Evolutionary conservation across 2,888 invertebrate genomes (phyloP), one percentile per base, ranked within the genome.

Genomic region (Dolichopus griseipennis): DNA sequence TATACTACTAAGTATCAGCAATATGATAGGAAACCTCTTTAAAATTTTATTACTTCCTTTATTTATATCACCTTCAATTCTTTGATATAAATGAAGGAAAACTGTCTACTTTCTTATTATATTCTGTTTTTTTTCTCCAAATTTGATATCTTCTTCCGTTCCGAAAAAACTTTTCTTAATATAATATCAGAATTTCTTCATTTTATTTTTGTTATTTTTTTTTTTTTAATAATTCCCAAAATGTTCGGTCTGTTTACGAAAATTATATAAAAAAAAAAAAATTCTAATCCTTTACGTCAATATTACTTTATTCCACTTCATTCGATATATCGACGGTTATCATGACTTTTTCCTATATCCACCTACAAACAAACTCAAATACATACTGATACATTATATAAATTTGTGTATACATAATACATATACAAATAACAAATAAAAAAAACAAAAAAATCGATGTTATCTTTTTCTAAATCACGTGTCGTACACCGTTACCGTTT

Each of bases 31-130:
- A 52, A 52, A 52, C 52, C 52, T 5, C 52, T 52, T 52, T 52
- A 52, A 52, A 52, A 52, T 52, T 52, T 52, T 52, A 52, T 52
- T 52, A 52, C 52, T 52, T 52, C 52, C 52, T 52, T 52, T 15
- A 52, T 52, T 7, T 52, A 18, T 52, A 18, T 52, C 52, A 52
- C 18, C 8, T n/a, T 18, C 18, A 18, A 52, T 18, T 52, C 41
- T 12, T 1, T 12, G 8, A n/a, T n/a, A n/a, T n/a, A n/a, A n/a
- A n/a, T n/a, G n/a, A n/a, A n/a, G n/a, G n/a, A n/a, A n/a, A n/a
- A n/a, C n/a, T n/a, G n/a, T n/a, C n/a, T n/a, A n/a, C n/a, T n/a
- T n/a, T n/a, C n/a, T n/a, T n/a, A 12, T 41, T 12, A 52, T 18
- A n/a, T 12, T 52, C 52, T 18, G 9, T 8, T 12, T 52, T 12